A percentile compares a stretch with the other conserved stretches of the same genome.
phyloP scores from a whole-genome alignment of 2,113 vertebrate species.

The Thalassarche chlororhynchos region DNA sequence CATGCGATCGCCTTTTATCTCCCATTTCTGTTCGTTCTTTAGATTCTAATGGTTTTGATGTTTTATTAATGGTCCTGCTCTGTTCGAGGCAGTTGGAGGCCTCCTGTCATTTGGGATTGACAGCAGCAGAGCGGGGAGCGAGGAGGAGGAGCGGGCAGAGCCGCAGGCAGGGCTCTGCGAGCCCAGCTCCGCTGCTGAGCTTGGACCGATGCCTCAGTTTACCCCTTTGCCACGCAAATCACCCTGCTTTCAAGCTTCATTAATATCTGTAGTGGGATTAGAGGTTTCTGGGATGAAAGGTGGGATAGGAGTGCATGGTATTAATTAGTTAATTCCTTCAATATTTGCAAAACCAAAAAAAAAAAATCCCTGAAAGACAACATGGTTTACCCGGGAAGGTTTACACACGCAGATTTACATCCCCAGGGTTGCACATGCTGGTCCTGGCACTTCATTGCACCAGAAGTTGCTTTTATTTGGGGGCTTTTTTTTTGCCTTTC shows the following conservation, averaged over 20 bases:
- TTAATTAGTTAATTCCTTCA: background rate
- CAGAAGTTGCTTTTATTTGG: background rate
- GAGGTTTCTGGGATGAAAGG: background rate
- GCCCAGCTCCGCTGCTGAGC: background rate
- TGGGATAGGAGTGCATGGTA: background rate
- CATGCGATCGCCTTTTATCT: background rate
- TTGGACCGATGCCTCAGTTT: background rate
- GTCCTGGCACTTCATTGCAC: background rate
- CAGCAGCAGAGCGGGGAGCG: background rate
- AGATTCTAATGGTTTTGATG: constrained; percentile 4
- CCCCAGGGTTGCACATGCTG: rapidly evolving
- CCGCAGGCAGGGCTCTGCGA: background rate
- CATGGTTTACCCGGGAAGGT: rapidly evolving
- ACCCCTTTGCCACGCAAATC: background rate
- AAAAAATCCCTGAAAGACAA: background rate
- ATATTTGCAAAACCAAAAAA: background rate
- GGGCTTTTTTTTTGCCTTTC: background rate
- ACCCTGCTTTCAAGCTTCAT: background rate
- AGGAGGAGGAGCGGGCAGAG: background rate
- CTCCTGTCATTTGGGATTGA: background rate
- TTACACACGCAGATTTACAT: background rate
- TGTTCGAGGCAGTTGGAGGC: background rate
- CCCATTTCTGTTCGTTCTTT: background rate
- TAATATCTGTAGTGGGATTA: background rate
- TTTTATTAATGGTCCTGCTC: constrained; percentile 28